These are phyloP conservation scores for Lithophane socia DNA, from an alignment of 2,888 invertebrate species.

Conservation along the genomic window DNA sequence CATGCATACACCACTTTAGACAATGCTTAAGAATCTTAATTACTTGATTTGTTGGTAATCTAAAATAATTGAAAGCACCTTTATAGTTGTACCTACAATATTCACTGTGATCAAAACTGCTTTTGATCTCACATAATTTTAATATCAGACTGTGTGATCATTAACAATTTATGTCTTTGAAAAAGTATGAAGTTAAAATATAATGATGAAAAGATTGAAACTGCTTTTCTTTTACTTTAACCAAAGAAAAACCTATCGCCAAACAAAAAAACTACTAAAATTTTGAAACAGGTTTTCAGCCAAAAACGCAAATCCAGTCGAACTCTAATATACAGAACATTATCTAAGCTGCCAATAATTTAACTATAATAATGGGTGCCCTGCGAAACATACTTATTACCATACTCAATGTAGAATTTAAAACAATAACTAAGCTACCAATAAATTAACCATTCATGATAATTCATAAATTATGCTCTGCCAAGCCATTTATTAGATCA, in stretches of 20 bases:
- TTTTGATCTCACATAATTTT: no score
- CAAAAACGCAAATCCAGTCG: no score
- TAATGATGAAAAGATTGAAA: neutral
- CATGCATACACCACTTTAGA: slow-evolving; percentile 1
- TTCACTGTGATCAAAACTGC: no score
- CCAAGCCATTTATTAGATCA: neutral
- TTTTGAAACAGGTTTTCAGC: no score
- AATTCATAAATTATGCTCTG: neutral
- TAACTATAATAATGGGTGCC: neutral
- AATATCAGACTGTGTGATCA: no score
- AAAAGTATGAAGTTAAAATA: neutral
- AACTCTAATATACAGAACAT: no score
- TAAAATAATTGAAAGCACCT: neutral
- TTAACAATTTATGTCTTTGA: no score
- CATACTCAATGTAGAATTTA: no score
- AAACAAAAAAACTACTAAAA: no score
- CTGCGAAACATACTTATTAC: neutral
- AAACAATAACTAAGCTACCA: neutral
- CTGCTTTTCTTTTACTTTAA: neutral
- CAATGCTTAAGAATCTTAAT: slow-evolving; percentile 15
- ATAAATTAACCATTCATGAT: neutral
- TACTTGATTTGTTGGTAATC: neutral
- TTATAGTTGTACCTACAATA: neutral
- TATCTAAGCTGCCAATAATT: neutral
- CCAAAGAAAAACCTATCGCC: no score